Evolutionary conservation across 2,113 vertebrate genomes (phyloP), one percentile per base, ranked within the genome.

Genomic region (Caracal caracal): DNA sequence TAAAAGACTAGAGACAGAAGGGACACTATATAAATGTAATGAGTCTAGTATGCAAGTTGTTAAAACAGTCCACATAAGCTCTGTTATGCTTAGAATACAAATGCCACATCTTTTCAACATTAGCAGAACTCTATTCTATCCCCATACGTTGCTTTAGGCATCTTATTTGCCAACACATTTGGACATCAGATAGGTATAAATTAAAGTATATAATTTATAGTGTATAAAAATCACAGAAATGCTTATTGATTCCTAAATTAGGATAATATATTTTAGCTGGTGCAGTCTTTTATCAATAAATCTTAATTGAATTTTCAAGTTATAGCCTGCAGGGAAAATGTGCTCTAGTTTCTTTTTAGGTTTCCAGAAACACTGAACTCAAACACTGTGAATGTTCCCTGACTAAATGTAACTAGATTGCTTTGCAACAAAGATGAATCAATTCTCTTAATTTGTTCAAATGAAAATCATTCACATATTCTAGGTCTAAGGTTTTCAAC

Each of bases 281-380:
- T 75, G 13, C 61, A 61, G 49, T 89, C 88, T 96, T 96, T 96
- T 96, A 92, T 98, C 93, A 63, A 95, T 96, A 96, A 97, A 93
- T 95, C 93, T 92, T 97, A 95, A 97, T 95, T 97, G 95, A 97
- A 93, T 96, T 97, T 96, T 95, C 86, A 97, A 95, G 66, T 82
- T 96, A 97, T 28, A 94, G 43, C 53, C 92, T 95, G 61, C 43
- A 97, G 96, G 89, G 88, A 85, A 97, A 97, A 93, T 87, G 61
- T 80, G 16, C 63, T 96, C 47, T 90, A 33, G 35, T 78, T 90
- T 80, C 63, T 83, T 88, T 47, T n/a, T 33, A 61, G 33, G 12
- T 82, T 96, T 97, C 49, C 51, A 86, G 89, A 94, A 86, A 96
- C 73, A 90, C 1, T 49, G 80, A 94, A 19, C 40, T 26, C 73